Evolutionary conservation across 2,888 invertebrate genomes (phyloP).

Genomic region (Oligia strigilis): DNA sequence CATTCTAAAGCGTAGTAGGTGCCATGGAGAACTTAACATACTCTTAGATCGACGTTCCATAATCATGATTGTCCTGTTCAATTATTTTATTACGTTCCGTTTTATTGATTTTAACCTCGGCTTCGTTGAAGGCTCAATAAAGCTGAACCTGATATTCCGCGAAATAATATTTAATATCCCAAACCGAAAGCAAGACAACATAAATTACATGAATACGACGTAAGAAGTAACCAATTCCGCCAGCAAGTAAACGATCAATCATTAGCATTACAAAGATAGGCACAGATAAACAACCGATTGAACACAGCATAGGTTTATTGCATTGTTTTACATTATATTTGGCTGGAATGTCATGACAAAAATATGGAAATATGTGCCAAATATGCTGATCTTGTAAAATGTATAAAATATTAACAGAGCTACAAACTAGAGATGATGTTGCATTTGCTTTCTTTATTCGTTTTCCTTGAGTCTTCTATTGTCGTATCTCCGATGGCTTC

Average conservation of each 20-base stretch:
- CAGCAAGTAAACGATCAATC: slow-evolving; percentile 42
- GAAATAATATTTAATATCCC: slow-evolving; percentile 23
- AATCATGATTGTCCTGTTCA: slow-evolving; percentile 21
- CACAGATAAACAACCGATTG: slow-evolving; percentile 40
- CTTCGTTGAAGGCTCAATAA: slow-evolving; percentile 14
- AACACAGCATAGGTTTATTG: neutral
- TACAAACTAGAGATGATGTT: slow-evolving; percentile 3
- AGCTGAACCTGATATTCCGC: slow-evolving; percentile 6
- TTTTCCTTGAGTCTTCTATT: neutral
- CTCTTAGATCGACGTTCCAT: slow-evolving; percentile 16
- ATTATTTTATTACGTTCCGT: slow-evolving; percentile 20
- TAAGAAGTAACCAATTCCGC: slow-evolving; percentile 20
- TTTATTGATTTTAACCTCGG: slow-evolving; percentile 1
- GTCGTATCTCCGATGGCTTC: neutral
- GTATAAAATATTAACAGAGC: neutral
- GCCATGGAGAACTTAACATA: neutral
- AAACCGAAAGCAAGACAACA: slow-evolving; percentile 14
- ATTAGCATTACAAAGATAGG: slow-evolving; percentile 31
- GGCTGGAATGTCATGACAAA: neutral
- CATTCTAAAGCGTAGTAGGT: neutral
- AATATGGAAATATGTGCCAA: neutral
- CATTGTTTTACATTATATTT: slow-evolving; percentile 8
- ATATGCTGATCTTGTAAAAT: neutral
- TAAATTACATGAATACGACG: slow-evolving; percentile 17
- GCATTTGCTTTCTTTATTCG: neutral